Evolutionary conservation across 37 sponge, comb jelly and placozoan species (phyloP), one percentile per base, ranked within the genome.

Genomic region (Haliclona indistincta): DNA sequence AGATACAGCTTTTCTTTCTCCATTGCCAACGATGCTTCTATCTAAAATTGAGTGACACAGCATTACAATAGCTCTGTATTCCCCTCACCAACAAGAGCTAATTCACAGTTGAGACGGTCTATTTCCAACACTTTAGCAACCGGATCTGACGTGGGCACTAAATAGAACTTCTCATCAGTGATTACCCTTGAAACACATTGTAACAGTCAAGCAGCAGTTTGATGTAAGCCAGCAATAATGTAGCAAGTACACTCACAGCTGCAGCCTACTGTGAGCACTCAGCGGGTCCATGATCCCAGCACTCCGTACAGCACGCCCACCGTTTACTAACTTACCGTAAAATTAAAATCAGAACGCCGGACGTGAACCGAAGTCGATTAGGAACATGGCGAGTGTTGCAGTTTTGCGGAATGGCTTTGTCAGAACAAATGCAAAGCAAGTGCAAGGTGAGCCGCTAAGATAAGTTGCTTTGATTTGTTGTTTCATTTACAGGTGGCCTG

Each of bases 81-180:
- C 17, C 45, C 30, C 86, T 66, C 43, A 89, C 92, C 60, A 40
- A 77, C 69, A 2, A 92, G 43, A 5, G 30, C 32, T 15, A 92
- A 38, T 4, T 92, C 90, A 53, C 71, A 75, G 61, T 81, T 88
- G 23, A 82, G 38, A 41, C 91, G 64, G 77, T 92, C 90, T 17
- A 92, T 88, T 56, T 92, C 93, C 71, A 92, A 47, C 7, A 83
- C 77, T 68, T 88, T 85, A 26, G 38, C 34, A 17, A 58, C 29
- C 37, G 43, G 45, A 0, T 3, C 10, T 36, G 42, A 55, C 17
- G n/a, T 22, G n/a, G 86, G 80, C 10, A 74, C 81, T 22, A 89
- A 32, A 70, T 76, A 87, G 76, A 92, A 92, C 38, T 75, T 83
- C 4, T 88, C 86, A 26, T 87, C 67, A 15, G 90, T 88, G 53